phyloP scores from a whole-genome alignment of 2,888 invertebrate species.

The Pycnomerus fuliginosus region DNA sequence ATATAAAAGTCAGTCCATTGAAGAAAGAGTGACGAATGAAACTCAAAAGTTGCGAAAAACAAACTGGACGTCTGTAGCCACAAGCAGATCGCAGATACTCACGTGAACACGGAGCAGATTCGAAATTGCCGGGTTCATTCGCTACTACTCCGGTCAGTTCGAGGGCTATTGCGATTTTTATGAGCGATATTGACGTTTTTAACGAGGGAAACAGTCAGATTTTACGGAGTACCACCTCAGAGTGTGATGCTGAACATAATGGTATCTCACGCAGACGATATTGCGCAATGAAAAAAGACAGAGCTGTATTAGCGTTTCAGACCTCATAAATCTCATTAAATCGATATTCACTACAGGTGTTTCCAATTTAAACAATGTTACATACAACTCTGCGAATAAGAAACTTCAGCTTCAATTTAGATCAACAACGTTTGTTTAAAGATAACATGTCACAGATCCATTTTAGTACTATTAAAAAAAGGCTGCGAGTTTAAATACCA shows the following conservation, averaged over 20 bases:
- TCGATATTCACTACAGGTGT: conserved; percentile 16
- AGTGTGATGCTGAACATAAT: no score
- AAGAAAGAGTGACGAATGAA: no score
- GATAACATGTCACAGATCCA: conserved; percentile 18
- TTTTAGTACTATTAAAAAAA: conserved; percentile 11
- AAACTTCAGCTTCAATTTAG: conserved; percentile 22
- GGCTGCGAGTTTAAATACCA: conserved; percentile 19
- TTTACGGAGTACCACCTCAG: no score
- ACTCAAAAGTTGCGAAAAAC: conserved; percentile 5
- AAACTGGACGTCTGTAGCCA: conserved; percentile 7
- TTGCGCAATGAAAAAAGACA: no score
- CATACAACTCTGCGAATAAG: conserved; percentile 8
- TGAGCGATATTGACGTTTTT: no score
- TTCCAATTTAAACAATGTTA: conserved; percentile 3
- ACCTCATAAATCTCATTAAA: conserved; percentile 9
- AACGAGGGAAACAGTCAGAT: no score
- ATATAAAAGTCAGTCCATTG: conserved; percentile 23
- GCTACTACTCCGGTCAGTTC: no score
- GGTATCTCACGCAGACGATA: no score
- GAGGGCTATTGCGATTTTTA: no score
- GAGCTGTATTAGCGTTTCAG: no score
- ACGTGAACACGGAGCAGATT: conserved; percentile 17
- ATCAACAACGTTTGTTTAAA: conserved; percentile 19
- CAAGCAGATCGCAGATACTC: conserved; percentile 15
- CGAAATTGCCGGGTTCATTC: conserved; percentile 15